Base-by-base conservation (phyloP, 2,113 vertebrate genomes). In the Lepisosteus osseus region DNA sequence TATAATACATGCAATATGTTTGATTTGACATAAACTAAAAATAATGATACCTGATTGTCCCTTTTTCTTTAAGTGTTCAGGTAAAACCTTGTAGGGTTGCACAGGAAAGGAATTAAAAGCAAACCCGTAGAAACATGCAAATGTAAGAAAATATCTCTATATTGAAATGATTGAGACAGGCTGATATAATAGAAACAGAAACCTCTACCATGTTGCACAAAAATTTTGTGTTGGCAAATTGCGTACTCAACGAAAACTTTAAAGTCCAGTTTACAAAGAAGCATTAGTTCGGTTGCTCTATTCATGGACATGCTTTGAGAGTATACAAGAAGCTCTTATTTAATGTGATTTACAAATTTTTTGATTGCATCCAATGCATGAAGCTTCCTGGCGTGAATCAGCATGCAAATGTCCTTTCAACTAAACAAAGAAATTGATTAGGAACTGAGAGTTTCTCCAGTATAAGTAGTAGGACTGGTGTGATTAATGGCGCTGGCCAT, bases 391-490 rank as follows among this genome's bases (percentile, higher is more conserved):
- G 82, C 80, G 83, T 81, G 86, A 89, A 89, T 87, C 83, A 85
- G 85, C 84, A 90, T 87, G 87, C 90, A 89, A 91, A 90, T 90
- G 86, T 78, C 88, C 90, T 90, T 87, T 86, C 82, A 90, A 77
- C 84, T 88, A 91, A 91, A 93, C 91, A 93, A 93, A 91, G 90
- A 91, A 82, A 91, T 90, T 93, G 91, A 93, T 93, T 91, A 91
- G 90, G 88, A 88, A 87, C 86, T 89, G 90, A 93, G 90, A 93
- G 90, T 92, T 93, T 89, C 85, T 85, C 84, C 80, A 77, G 81
- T 83, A 85, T 83, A 89, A 90, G 89, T 90, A 90, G 88, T 85
- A 65, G 76, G 76, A 82, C 84, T 82, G 86, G 84, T 89, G 87
- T 93, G 90, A 91, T 91, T 91, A 91, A 89, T 88, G 85, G 83